These are phyloP conservation scores for Alloplasta piceator DNA, from an alignment of 2,888 invertebrate species.

Conservation along the genomic window DNA sequence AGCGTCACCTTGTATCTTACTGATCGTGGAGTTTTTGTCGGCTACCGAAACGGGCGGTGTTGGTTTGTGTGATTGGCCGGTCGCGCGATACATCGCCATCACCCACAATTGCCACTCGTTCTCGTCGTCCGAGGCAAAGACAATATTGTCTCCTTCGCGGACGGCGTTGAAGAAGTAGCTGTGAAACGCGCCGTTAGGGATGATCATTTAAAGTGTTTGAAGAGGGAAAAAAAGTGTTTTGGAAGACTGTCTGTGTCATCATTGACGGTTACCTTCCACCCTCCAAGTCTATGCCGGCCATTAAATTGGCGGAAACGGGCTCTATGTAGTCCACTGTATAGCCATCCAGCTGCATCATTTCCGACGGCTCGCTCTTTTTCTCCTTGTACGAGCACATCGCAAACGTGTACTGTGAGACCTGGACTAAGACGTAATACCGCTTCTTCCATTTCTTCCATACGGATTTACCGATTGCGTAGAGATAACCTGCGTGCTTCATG, in stretches of 20 bases:
- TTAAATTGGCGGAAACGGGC: conserved; percentile 94
- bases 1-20: conserved; percentile 96
- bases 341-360: conserved; percentile 99
- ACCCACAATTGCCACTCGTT: conserved; percentile 99
- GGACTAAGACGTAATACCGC: conserved; percentile 98
- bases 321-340: conserved; percentile 99
- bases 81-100: conserved; percentile 99
- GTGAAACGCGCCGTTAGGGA: not conserved
- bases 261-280: conserved; percentile 81
- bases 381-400: conserved; percentile 99
- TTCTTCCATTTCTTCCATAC: conserved; percentile 99
- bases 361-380: conserved; percentile 99
- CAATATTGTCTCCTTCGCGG: conserved; percentile 98
- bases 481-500: conserved; percentile 99
- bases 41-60: conserved; percentile 95
- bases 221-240: conserved; percentile 2
- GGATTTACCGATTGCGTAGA: conserved; percentile 96
- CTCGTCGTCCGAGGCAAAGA: conserved; percentile 98
- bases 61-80: conserved; percentile 99
- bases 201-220: not conserved
- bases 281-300: conserved; percentile 92
- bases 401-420: conserved; percentile 99
- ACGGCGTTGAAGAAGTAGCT: conserved; percentile 99
- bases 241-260: not conserved
- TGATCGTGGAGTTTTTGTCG: conserved; percentile 93